Evolutionary conservation across 2,113 vertebrate species (phyloP).

Genomic region (Centropus unirufus): DNA sequence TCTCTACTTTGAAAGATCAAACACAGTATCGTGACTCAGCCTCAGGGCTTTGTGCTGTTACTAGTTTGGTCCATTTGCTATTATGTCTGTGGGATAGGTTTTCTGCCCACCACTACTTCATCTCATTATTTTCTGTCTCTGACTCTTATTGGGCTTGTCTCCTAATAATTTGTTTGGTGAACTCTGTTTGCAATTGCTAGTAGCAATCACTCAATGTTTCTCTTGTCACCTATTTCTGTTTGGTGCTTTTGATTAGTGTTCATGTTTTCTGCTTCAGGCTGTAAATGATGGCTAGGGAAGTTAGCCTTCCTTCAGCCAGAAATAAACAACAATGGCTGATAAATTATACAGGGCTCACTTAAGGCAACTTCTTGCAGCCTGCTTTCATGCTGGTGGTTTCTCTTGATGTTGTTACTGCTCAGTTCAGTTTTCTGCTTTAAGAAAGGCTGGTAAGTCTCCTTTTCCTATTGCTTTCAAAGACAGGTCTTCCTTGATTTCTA

Average conservation of each 20-base stretch:
- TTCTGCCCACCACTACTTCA: neutral
- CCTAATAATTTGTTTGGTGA: neutral
- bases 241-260: neutral
- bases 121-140: neutral
- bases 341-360: neutral
- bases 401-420: neutral
- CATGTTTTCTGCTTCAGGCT: neutral
- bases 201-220: neutral
- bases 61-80: neutral
- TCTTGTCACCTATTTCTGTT: constrained; percentile 1
- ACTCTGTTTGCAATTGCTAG: neutral
- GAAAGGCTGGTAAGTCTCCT: neutral
- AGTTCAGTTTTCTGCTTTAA: neutral
- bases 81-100: neutral
- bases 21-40: neutral
- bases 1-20: neutral
- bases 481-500: neutral
- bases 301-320: neutral
- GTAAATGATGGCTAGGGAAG: neutral
- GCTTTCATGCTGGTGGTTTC: neutral
- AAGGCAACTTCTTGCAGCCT: neutral
- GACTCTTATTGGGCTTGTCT: neutral
- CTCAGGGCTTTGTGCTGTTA: neutral
- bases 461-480: neutral
- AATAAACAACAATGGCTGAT: neutral